Conservation (phyloP, 2,888 invertebrate genomes). For the Drosophila lutescens region DNA sequence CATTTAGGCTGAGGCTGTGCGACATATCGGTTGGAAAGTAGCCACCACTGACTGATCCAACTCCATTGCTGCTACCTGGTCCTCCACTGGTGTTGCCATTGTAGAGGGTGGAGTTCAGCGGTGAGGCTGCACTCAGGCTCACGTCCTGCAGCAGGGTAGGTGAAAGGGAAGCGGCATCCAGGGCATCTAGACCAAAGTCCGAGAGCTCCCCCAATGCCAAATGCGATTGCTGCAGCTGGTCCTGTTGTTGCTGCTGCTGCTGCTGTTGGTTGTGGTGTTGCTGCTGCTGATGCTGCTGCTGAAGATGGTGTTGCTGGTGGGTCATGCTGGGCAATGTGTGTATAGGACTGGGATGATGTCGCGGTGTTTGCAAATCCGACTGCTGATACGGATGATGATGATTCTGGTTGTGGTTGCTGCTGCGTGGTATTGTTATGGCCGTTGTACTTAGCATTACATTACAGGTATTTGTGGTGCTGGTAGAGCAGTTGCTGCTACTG, state of each 20-base stretch:
- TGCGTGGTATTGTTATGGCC: conserved; percentile 83
- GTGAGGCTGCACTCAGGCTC: conserved; percentile 80
- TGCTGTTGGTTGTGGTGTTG: conserved; percentile 63
- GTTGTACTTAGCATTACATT: conserved; percentile 82
- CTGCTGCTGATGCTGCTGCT: conserved; percentile 55
- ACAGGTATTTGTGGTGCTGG: conserved; percentile 56
- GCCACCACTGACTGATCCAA: conserved; percentile 22
- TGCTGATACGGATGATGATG: conserved; percentile 76
- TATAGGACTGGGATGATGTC: conserved; percentile 62
- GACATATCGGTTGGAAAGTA: conserved; percentile 73
- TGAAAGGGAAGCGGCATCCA: conserved; percentile 83
- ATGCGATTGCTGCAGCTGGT: conserved; percentile 72
- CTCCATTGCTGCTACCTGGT: conserved; percentile 28
- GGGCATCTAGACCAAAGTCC: conserved; percentile 82
- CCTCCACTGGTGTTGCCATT: conserved; percentile 54
- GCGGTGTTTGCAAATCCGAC: conserved; percentile 64
- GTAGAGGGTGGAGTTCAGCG: conserved; percentile 67
- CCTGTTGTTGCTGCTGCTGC: conserved; percentile 57
- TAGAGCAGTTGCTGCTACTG: conserved; percentile 45
- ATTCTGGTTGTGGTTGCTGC: conserved; percentile 82
- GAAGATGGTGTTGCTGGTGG: conserved; percentile 72
- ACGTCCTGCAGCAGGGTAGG: conserved; percentile 83
- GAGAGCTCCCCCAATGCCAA: conserved; percentile 82
- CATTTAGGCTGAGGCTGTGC: conserved; percentile 59
- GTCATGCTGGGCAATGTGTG: conserved; percentile 69